Base-by-base conservation (phyloP, 1,140 invertebrate species). In the Heliconius congener region DNA sequence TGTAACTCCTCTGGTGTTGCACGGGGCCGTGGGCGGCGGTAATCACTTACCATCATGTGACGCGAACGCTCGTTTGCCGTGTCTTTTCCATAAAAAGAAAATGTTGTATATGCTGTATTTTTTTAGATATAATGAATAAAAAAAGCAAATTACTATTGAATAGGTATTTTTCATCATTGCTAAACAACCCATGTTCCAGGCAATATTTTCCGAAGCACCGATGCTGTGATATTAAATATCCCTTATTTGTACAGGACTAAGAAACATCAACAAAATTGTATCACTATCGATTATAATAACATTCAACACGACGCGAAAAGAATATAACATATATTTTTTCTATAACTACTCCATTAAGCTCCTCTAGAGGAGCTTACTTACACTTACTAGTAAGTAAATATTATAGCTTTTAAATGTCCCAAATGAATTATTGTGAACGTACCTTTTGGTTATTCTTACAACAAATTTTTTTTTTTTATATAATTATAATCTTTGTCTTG, bases 181-280 rank as follows among this genome's bases (percentile, higher is more conserved):
- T 78, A 78, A 78, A 72, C 50, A 37, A 27, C 27, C 34, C 55
- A 57, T 73, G 77, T 78, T 73, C 46, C 37, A 60, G 37, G 57
- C 71, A 78, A 78, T 78, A 78, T 78, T 78, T 57, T 78, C 52
- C 34, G 37, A 78, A 78, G 42, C 77, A 16, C 71, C 8, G 30
- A 23, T 13, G 9, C 52, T 55, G 27, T 46, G 30, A 78, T 78
- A 78, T 78, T 78, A 73, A 78, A 73, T 71, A 37, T 13, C 50
- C 71, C 19, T 19, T 78, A 78, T 78, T 78, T 78, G 37, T 42
- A 46, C 34, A 78, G 77, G 77, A 78, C 77, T 27, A 27, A 78
- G 55, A 78, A 78, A 73, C 77, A 73, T 57, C 50, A 74, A 74
- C 73, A 74, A 23, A 27, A 57, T 57, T 77, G 71, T 73, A 73